Evolutionary conservation across 2,797 vertebrate genomes (phyloP).

Genomic region (Alauda arvensis): DNA sequence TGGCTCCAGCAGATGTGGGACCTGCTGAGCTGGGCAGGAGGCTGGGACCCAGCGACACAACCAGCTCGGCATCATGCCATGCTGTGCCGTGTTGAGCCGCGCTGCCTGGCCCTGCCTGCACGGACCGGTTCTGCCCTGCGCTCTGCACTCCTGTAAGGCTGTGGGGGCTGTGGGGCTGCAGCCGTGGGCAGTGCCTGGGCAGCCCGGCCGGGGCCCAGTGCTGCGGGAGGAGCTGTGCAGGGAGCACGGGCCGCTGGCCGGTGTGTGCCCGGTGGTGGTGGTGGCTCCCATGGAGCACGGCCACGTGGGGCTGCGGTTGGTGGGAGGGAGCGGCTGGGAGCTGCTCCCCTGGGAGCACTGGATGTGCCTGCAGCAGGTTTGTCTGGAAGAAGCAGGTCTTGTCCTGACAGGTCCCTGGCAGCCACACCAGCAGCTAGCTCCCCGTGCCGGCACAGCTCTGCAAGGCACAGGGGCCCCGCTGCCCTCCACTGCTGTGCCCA

Average conservation of each 20-base stretch:
- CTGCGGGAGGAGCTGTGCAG: rapidly evolving
- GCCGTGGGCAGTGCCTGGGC: rapidly evolving
- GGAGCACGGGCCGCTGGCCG: rapidly evolving
- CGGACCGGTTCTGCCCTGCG: neutral
- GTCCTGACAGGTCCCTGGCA: constrained; percentile 62
- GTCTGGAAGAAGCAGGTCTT: constrained; percentile 64
- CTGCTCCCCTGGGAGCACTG: constrained; percentile 12
- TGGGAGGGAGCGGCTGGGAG: constrained; percentile 37
- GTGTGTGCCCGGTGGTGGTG: rapidly evolving
- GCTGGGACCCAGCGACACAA: neutral
- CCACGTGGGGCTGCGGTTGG: neutral
- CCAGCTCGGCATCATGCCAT: neutral
- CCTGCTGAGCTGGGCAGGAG: neutral
- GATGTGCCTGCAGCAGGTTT: constrained; percentile 53
- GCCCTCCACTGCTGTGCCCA: rapidly evolving
- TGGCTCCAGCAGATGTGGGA: neutral
- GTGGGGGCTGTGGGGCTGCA: neutral
- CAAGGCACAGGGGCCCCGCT: neutral
- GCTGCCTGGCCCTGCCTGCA: neutral
- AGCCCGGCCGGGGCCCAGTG: rapidly evolving
- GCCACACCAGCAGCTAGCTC: neutral
- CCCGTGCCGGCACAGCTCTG: neutral
- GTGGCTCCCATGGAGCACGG: neutral
- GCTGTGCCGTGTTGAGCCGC: rapidly evolving
- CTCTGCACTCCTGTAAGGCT: neutral